Evolutionary conservation across 2,797 vertebrate species (phyloP).

Genomic region (Squalus acanthias): DNA sequence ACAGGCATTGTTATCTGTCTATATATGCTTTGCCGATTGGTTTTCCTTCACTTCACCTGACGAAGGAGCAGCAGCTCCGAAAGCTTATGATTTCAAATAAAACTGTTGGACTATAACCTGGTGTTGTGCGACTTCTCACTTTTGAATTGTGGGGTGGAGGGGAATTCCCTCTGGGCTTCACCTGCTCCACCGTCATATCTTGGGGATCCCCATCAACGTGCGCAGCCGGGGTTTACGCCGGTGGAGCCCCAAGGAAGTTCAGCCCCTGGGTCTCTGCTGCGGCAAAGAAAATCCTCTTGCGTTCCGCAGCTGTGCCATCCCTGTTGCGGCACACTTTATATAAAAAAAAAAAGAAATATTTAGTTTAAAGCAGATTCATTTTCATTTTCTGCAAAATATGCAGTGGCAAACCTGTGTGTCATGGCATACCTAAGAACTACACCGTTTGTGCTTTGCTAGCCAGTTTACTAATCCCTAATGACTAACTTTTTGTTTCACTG

Average conservation of each 20-base stretch:
- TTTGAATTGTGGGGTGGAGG: neutral
- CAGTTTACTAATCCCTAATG: constrained; percentile 28
- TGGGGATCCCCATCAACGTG: neutral
- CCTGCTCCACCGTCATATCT: neutral
- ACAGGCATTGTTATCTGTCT: no score
- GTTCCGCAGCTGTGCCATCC: neutral
- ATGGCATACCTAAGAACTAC: constrained; percentile 9
- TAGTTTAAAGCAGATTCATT: neutral
- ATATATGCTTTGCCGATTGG: no score
- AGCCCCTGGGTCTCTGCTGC: neutral
- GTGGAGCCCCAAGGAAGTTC: neutral
- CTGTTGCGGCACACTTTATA: no score
- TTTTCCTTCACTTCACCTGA: no score
- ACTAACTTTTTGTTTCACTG: constrained; percentile 36
- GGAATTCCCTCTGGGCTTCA: neutral
- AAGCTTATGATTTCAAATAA: no score
- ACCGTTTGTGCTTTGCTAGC: constrained; percentile 8
- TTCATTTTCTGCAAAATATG: neutral
- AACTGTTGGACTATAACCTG: no score
- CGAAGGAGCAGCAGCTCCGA: no score
- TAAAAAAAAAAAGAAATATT: neutral
- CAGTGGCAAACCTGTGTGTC: neutral
- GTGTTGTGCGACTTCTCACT: no score
- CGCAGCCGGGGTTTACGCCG: neutral
- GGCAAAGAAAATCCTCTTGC: neutral